Evolutionary conservation across 2,113 vertebrate species (phyloP).

Genomic region (Alectura lathami): DNA sequence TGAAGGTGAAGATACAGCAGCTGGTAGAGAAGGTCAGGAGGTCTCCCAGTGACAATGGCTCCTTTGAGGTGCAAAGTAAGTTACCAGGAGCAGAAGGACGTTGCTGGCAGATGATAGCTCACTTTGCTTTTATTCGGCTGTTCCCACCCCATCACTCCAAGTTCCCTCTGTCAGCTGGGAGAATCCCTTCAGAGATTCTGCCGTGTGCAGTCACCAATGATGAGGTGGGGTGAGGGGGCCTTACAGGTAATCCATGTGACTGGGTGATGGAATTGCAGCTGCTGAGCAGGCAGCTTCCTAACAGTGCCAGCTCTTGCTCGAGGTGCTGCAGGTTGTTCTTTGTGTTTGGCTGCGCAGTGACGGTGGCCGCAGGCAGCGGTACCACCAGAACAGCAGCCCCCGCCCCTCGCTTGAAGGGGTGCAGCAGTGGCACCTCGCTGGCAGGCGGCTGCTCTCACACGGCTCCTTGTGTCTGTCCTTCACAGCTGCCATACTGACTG

Average conservation of each 20-base stretch:
- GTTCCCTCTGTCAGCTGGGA: not conserved
- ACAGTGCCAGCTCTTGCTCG: not conserved
- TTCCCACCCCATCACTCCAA: constrained; percentile 31
- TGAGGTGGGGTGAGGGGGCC: not conserved
- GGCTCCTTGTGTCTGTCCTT: constrained; percentile 16
- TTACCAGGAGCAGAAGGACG: not conserved
- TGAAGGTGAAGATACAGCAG: constrained; percentile 85
- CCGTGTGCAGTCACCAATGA: not conserved
- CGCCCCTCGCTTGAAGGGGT: too few species aligned
- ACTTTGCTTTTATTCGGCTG: not conserved
- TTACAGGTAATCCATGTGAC: not conserved
- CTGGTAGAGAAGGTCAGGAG: constrained; percentile 86
- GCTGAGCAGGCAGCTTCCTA: not conserved
- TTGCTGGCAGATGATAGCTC: not conserved
- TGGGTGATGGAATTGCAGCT: not conserved
- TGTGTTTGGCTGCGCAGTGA: not conserved
- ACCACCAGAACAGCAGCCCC: not conserved
- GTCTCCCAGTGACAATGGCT: constrained; percentile 81
- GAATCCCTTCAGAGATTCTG: not conserved
- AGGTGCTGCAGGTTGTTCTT: not conserved
- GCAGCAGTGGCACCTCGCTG: too few species aligned
- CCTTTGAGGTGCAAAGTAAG: constrained; percentile 87
- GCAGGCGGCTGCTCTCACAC: constrained; percentile 35
- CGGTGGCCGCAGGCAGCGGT: not conserved
- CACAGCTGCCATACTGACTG: constrained; percentile 87